phyloP scores from a whole-genome alignment of 2,113 vertebrate species.

The Sturnira hondurensis region DNA sequence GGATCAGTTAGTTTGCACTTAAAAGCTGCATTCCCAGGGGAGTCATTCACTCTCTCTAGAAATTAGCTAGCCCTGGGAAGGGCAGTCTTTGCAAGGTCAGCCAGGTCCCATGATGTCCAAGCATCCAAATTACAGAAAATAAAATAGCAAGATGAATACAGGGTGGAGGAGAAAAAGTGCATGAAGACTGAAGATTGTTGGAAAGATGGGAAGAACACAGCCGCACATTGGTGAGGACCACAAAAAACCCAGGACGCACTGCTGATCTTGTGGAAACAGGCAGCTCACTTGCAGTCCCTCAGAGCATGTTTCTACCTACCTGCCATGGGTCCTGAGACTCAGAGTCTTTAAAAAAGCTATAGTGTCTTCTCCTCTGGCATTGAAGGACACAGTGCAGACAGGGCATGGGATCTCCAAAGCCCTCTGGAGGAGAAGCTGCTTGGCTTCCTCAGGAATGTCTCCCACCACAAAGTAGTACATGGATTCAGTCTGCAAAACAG shows the following conservation, averaged over 20 bases:
- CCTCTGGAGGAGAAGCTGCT: constrained; percentile 73
- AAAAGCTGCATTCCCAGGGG: neutral
- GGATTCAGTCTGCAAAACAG: constrained; percentile 80
- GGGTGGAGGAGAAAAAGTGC: neutral
- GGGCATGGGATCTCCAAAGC: constrained; percentile 65
- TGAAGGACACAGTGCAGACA: constrained; percentile 83
- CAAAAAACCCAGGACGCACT: neutral
- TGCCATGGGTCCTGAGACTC: constrained; percentile 77
- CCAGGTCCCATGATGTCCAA: neutral
- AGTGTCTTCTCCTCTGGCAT: constrained; percentile 81
- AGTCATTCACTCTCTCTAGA: neutral
- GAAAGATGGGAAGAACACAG: neutral
- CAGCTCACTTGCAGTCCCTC: neutral
- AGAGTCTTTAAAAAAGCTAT: constrained; percentile 81
- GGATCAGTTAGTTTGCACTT: neutral
- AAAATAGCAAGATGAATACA: neutral
- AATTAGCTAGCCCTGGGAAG: neutral
- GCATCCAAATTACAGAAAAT: neutral
- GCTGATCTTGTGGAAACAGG: neutral
- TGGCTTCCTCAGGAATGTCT: constrained; percentile 74
- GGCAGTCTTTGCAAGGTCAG: neutral
- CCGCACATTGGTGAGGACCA: neutral
- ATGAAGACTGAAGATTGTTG: neutral
- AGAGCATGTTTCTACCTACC: constrained; percentile 75
- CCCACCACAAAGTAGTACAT: constrained; percentile 86